Evolutionary conservation across 2,888 invertebrate species (phyloP), one percentile per base, ranked within the genome.

Genomic region (Drosophila rubida): DNA sequence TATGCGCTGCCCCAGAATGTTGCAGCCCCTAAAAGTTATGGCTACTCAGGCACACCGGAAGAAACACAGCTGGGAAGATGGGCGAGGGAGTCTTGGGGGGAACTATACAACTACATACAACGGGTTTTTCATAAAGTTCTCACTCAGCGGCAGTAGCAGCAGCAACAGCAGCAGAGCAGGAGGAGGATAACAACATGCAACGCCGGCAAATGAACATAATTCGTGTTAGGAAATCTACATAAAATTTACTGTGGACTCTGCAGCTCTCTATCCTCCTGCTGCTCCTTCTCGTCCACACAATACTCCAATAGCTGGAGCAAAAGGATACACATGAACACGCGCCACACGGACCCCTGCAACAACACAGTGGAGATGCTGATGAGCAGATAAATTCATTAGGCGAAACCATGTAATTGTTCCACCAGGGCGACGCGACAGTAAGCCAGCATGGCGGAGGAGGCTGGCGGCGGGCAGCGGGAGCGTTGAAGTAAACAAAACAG

Each of bases 311-410:
- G 30, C 48, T 13, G 25, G 13, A 11, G 30, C 14, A 1, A 32
- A 44, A 41, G 53, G 39, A 42, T 46, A 39, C 42, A 14, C 48
- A 58, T 11, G 45, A 53, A 58, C 51, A 69, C 49, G 64, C 67
- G 54, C 55, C 53, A 60, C 32, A 32, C 32, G 55, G 55, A 64
- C 44, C 66, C 68, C 55, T 64, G 77, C 73, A 72, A 59, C 74
- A 66, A 59, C 74, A 66, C 53, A n/a, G 73, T 64, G 57, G 75
- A 77, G 89, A 77, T 86, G 80, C 90, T 90, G 90, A 90, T 90
- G 90, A 90, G 88, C 87, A 91, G 90, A 91, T 91, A 91, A 91
- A 91, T 91, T 91, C 90, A 91, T 91, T 91, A 91, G 89, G 87
- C 90, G 89, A 90, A 90, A 90, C 87, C 90, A 89, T 90, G 89